These are phyloP conservation scores for Varanus komodoensis DNA, from an alignment of 2,113 vertebrate genomes.

Conservation along the genomic window DNA sequence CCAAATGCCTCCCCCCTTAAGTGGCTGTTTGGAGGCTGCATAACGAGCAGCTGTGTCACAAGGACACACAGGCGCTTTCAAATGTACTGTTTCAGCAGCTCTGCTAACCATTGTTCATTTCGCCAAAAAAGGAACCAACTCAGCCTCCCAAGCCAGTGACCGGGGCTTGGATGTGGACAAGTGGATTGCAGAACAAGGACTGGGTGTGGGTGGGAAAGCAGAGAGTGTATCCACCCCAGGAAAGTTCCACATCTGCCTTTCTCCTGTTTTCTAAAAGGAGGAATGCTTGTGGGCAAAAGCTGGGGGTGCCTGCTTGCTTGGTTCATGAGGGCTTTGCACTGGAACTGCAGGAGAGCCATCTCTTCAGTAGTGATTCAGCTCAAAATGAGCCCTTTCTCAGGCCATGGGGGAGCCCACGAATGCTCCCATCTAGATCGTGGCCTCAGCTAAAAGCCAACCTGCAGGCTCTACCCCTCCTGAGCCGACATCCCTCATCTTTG, in stretches of 20 bases:
- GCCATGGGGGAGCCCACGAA: too few relatives aligned
- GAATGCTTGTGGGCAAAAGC: background rate
- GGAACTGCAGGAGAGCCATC: background rate
- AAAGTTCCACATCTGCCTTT: background rate
- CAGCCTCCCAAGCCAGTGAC: background rate
- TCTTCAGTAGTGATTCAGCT: background rate
- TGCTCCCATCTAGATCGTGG: too few relatives aligned
- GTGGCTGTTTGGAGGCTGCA: background rate
- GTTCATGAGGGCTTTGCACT: background rate
- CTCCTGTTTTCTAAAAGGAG: background rate
- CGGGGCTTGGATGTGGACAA: background rate
- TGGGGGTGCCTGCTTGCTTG: background rate
- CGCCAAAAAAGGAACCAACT: background rate
- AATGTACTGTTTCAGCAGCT: background rate
- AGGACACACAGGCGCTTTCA: background rate
- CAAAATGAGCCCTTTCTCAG: background rate
- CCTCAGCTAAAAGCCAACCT: too few relatives aligned
- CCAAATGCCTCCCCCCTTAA: background rate
- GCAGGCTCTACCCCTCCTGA: background rate
- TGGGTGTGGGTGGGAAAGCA: background rate
- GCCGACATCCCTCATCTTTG: background rate
- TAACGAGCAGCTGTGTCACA: conserved; percentile 22
- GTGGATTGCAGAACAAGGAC: background rate
- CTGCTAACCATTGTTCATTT: background rate
- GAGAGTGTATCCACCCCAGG: background rate